Evolutionary conservation across 2,888 invertebrate genomes (phyloP).

Genomic region (Lithophane ornitopus): DNA sequence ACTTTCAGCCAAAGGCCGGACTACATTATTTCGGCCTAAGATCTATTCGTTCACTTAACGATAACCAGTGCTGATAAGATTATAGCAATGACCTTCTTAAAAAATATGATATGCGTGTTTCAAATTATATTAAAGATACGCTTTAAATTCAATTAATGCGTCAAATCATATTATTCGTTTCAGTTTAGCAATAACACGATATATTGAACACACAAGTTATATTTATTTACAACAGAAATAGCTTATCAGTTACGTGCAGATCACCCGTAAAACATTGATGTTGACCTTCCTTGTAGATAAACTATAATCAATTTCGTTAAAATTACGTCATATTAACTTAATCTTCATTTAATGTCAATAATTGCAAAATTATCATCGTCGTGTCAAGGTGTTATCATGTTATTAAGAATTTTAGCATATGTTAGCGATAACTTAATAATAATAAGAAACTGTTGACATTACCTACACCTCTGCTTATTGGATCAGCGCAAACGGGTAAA

Average conservation of each 20-base stretch:
- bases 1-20: neutral
- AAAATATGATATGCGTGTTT: neutral
- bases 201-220: neutral
- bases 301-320: conserved; percentile 41
- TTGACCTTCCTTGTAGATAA: conserved; percentile 59
- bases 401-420: conserved; percentile 48
- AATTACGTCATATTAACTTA: conserved; percentile 31
- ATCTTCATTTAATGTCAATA: conserved; percentile 35
- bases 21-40: neutral
- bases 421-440: conserved; percentile 37
- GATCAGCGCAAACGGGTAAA: neutral
- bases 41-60: neutral
- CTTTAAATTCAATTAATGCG: neutral
- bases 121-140: conserved; percentile 26
- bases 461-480: neutral
- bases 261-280: conserved; percentile 29
- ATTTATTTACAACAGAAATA: conserved; percentile 16
- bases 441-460: neutral
- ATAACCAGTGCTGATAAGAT: conserved; percentile 34
- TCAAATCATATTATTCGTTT: conserved; percentile 11
- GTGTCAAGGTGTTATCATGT: conserved; percentile 60
- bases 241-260: conserved; percentile 9
- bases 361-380: conserved; percentile 44
- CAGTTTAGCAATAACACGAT: neutral
- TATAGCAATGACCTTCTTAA: conserved; percentile 7